Conservation (phyloP, 2,888 invertebrate genomes). For the Herminia tarsipennalis region DNA sequence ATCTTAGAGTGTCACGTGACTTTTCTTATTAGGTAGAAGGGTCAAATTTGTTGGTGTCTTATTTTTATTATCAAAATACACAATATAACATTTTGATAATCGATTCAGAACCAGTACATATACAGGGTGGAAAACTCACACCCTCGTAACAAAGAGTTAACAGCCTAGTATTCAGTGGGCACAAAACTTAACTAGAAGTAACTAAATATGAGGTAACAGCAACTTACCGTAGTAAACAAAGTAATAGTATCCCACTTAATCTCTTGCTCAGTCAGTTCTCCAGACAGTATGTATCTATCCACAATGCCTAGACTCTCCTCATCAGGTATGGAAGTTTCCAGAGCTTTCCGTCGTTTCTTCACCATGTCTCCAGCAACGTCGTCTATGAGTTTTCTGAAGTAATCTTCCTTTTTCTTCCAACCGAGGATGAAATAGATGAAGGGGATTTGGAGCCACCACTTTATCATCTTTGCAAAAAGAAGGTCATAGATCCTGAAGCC, state of each 20-base stretch:
- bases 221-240: slow-evolving; percentile 70
- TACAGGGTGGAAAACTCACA: too few relatives aligned
- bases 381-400: slow-evolving; percentile 45
- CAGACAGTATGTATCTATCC: slow-evolving; percentile 62
- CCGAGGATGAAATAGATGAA: slow-evolving; percentile 60
- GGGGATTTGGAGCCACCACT: slow-evolving; percentile 73
- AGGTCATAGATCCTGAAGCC: slow-evolving; percentile 60
- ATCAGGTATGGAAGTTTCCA: slow-evolving; percentile 30
- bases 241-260: slow-evolving; percentile 60
- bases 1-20: too few relatives aligned
- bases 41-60: too few relatives aligned
- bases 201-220: too few relatives aligned
- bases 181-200: slow-evolving; percentile 1
- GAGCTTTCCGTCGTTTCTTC: slow-evolving; percentile 46
- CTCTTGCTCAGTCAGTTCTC: slow-evolving; percentile 58
- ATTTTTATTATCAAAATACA: too few relatives aligned
- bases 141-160: too few relatives aligned
- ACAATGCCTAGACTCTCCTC: slow-evolving; percentile 60
- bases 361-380: slow-evolving; percentile 58
- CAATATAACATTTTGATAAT: too few relatives aligned
- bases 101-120: too few relatives aligned
- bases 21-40: too few relatives aligned
- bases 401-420: slow-evolving; percentile 41
- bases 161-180: neutral
- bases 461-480: slow-evolving; percentile 64